These are phyloP conservation scores for Mythimna ferrago DNA, from an alignment of 2,888 invertebrate species.

Conservation along the genomic window DNA sequence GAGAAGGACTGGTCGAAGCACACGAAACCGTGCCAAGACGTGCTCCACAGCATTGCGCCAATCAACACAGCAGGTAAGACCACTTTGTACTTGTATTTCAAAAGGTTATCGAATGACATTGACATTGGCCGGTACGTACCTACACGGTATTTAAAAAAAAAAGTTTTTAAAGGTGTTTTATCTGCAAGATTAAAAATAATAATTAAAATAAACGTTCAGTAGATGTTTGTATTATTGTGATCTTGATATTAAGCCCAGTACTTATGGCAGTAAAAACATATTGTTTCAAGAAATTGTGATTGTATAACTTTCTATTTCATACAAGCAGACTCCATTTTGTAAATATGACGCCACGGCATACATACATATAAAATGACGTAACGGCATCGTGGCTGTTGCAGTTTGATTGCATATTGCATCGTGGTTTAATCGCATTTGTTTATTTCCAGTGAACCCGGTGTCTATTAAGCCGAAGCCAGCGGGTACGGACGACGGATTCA, in stretches of 20 bases:
- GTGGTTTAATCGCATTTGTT: conserved; percentile 39
- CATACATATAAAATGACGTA: conserved; percentile 17
- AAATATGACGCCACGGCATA: conserved; percentile 12
- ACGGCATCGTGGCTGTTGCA: conserved; percentile 14
- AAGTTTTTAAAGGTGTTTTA: not conserved
- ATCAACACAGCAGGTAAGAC: conserved; percentile 83
- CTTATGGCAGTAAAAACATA: not conserved
- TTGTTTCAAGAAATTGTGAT: conserved; percentile 1
- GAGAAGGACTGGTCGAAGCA: conserved; percentile 92
- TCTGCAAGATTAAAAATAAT: not conserved
- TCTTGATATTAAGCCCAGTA: not conserved
- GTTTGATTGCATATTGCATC: conserved; percentile 44
- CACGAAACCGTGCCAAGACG: conserved; percentile 93
- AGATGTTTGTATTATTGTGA: conserved; percentile 4
- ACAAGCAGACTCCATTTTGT: conserved; percentile 7
- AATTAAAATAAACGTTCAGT: not conserved
- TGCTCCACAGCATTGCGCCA: conserved; percentile 87
- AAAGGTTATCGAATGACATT: conserved; percentile 64
- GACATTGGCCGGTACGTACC: conserved; percentile 53
- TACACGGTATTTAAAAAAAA: conserved; percentile 4
- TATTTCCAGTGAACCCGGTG: conserved; percentile 78
- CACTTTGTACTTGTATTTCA: conserved; percentile 58
- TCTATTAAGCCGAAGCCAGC: conserved; percentile 90
- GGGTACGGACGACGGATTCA: conserved; percentile 93
- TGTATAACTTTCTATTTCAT: not conserved